phyloP scores from a whole-genome alignment of 64 coral and sea anemone genomes.

The Pocillopora damicornis region DNA sequence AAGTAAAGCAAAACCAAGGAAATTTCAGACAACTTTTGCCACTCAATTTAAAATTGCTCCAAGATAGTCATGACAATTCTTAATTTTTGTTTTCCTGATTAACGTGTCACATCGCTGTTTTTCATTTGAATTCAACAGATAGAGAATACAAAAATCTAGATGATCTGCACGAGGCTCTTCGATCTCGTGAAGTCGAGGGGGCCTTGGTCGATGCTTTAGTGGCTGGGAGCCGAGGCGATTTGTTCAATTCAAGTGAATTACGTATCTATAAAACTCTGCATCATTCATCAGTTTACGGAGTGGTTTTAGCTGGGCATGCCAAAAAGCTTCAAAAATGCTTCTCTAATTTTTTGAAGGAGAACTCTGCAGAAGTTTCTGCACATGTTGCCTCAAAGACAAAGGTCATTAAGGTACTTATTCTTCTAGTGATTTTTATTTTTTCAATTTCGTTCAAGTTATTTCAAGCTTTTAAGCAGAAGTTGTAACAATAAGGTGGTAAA shows the following conservation, averaged over 20 bases:
- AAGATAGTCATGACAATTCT: too few relatives aligned
- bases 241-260: conserved; percentile 7
- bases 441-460: not conserved
- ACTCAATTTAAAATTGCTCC: too few relatives aligned
- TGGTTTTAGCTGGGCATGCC: conserved; percentile 21
- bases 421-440: not conserved
- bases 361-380: not conserved
- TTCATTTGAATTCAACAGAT: not conserved
- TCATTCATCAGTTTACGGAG: conserved; percentile 1
- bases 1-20: too few relatives aligned
- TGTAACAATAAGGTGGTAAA: too few relatives aligned
- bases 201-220: conserved; percentile 27
- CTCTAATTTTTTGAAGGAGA: conserved; percentile 5
- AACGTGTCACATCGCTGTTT: too few relatives aligned
- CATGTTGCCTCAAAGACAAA: conserved; percentile 21
- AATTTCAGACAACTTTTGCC: too few relatives aligned
- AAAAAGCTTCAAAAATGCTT: conserved; percentile 37
- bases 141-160: conserved; percentile 19
- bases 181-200: conserved; percentile 16
- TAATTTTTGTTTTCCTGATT: too few relatives aligned
- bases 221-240: not conserved
- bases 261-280: conserved; percentile 3
- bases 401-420: not conserved
- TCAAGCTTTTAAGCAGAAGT: too few relatives aligned
- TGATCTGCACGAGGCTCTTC: conserved; percentile 8